These are phyloP conservation scores for Caranx ignobilis DNA, from an alignment of 2,113 vertebrate genomes.

Conservation along the genomic window DNA sequence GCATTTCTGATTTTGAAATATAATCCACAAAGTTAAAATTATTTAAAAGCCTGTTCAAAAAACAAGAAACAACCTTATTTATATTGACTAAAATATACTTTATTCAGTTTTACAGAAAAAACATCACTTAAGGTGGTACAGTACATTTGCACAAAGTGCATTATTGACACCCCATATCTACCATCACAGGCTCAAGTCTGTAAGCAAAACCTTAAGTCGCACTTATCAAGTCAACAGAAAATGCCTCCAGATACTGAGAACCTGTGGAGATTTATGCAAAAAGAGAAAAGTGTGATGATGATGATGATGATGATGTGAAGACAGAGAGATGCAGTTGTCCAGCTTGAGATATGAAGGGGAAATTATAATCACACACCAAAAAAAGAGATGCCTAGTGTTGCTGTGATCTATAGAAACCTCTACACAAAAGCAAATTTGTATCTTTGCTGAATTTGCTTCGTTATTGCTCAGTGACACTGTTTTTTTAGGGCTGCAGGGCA, in stretches of 20 bases:
- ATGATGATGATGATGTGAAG: not conserved
- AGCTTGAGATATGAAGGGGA: not conserved
- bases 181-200: not conserved
- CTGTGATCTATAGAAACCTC: constrained; percentile 11
- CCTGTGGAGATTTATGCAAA: not conserved
- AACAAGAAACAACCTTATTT: not conserved
- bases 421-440: not conserved
- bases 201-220: not conserved
- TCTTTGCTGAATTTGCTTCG: not conserved
- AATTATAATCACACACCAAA: not conserved
- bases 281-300: not conserved
- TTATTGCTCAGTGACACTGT: constrained; percentile 16
- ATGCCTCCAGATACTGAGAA: constrained; percentile 1
- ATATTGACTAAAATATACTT: constrained; percentile 61
- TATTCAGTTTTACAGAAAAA: constrained; percentile 25
- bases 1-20: not conserved
- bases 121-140: not conserved
- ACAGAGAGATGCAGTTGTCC: not conserved
- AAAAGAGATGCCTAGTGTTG: not conserved
- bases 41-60: not conserved
- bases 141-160: not conserved
- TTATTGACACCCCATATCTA: not conserved
- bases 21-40: not conserved
- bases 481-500: not conserved
- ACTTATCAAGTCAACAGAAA: not conserved